These are phyloP conservation scores for Emys orbicularis DNA, from an alignment of 2,797 vertebrate species.

Conservation along the genomic window DNA sequence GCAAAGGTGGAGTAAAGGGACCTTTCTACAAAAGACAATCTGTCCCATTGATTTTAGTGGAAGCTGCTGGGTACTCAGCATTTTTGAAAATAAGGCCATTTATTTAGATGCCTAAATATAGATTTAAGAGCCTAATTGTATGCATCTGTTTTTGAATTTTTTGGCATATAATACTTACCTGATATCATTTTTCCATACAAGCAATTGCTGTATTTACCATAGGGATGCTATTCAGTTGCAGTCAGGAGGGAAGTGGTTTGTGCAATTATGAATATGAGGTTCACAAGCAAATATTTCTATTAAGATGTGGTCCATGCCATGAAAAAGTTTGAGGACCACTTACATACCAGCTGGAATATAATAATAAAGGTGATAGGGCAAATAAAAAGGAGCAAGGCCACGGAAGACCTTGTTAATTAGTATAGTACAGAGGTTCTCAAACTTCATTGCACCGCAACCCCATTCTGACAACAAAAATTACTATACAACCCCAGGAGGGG, in stretches of 20 bases:
- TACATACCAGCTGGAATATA: neutral
- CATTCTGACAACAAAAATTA: no score
- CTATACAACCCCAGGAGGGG: no score
- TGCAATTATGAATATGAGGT: neutral
- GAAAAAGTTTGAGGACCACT: neutral
- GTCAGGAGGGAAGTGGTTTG: neutral
- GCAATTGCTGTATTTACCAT: neutral
- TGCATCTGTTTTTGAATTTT: neutral
- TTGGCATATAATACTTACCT: neutral
- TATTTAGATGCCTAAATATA: neutral
- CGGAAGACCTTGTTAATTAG: neutral
- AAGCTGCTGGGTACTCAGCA: neutral
- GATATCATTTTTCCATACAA: neutral
- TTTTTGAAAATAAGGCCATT: neutral
- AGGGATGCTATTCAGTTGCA: neutral
- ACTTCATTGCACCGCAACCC: no score
- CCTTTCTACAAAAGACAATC: neutral
- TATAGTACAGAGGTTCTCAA: no score
- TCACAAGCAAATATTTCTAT: neutral
- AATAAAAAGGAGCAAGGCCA: neutral
- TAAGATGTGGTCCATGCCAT: neutral
- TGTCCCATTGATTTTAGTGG: neutral
- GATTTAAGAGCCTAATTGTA: neutral
- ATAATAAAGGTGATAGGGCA: neutral
- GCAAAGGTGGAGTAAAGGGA: neutral